A percentile compares a stretch with the other conserved stretches of the same genome.
Conservation (phyloP, 2,113 vertebrate genomes). For the Sceloporus tristichus region DNA sequence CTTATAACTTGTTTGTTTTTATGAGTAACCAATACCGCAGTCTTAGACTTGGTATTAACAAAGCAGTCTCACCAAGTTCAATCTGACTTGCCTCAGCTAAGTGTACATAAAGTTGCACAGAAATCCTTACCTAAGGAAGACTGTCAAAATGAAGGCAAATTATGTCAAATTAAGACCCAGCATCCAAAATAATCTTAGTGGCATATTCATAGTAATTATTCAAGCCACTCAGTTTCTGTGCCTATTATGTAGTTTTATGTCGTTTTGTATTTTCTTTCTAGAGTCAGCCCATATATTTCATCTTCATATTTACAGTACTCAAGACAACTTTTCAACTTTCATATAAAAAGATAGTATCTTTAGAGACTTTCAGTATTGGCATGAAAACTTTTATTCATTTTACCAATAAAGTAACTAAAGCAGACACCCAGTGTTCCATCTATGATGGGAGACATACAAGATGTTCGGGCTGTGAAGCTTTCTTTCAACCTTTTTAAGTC, state of each 20-base stretch:
- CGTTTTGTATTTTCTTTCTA: constrained; percentile 2
- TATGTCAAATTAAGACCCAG: constrained; percentile 8
- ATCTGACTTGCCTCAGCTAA: not conserved
- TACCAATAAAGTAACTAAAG: constrained; percentile 66
- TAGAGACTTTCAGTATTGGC: constrained; percentile 51
- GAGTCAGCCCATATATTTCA: constrained; percentile 20
- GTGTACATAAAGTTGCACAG: not conserved
- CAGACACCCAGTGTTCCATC: constrained; percentile 58
- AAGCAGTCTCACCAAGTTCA: not conserved
- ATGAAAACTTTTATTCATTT: constrained; percentile 67
- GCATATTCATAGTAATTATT: not conserved
- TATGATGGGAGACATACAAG: constrained; percentile 64
- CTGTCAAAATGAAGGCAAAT: constrained; percentile 1
- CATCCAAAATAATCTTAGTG: constrained; percentile 11
- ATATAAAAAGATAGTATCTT: constrained; percentile 61
- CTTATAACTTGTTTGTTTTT: not conserved
- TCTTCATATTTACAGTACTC: constrained; percentile 23
- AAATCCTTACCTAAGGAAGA: not conserved
- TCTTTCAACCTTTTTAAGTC: constrained; percentile 58
- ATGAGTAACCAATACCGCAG: not conserved
- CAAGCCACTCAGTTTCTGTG: not conserved
- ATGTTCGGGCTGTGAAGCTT: constrained; percentile 60
- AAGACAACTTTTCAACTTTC: constrained; percentile 10
- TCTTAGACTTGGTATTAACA: not conserved
- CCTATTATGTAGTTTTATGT: not conserved